Conservation (phyloP, 92 coral and sea anemone species). For the Palythoa caribaeorum region DNA sequence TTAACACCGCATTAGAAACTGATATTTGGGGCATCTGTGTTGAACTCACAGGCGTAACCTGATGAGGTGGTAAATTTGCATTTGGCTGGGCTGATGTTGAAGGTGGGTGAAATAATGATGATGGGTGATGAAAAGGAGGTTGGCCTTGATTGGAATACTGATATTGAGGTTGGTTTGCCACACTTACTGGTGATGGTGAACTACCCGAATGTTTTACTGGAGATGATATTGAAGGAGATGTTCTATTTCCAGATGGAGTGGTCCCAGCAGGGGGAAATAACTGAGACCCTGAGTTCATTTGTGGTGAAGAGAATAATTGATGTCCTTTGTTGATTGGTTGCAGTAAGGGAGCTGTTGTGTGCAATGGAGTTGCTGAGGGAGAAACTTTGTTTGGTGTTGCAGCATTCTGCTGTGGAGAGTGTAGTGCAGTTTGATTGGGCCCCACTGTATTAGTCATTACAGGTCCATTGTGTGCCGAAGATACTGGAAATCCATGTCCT, state of each 20-base stretch:
- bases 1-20: slow-evolving; percentile 13
- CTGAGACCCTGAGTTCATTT: not conserved
- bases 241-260: not conserved
- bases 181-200: not conserved
- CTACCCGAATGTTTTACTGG: not conserved
- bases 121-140: slow-evolving; percentile 22
- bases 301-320: not conserved
- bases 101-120: slow-evolving; percentile 8
- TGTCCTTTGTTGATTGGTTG: slow-evolving; percentile 16
- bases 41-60: slow-evolving; percentile 2
- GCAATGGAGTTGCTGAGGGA: not conserved
- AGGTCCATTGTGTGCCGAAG: slow-evolving; percentile 25
- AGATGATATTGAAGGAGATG: slow-evolving; percentile 15
- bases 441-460: not conserved
- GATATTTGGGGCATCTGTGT: slow-evolving; percentile 8
- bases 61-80: slow-evolving; percentile 8
- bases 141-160: slow-evolving; percentile 11
- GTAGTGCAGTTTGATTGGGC: not conserved
- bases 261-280: not conserved
- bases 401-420: not conserved
- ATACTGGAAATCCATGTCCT: slow-evolving; percentile 17
- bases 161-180: not conserved
- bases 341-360: not conserved
- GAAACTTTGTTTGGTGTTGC: not conserved
- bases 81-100: not conserved